Evolutionary conservation across 2,113 vertebrate species (phyloP).

Genomic region (Axis porcinus): DNA sequence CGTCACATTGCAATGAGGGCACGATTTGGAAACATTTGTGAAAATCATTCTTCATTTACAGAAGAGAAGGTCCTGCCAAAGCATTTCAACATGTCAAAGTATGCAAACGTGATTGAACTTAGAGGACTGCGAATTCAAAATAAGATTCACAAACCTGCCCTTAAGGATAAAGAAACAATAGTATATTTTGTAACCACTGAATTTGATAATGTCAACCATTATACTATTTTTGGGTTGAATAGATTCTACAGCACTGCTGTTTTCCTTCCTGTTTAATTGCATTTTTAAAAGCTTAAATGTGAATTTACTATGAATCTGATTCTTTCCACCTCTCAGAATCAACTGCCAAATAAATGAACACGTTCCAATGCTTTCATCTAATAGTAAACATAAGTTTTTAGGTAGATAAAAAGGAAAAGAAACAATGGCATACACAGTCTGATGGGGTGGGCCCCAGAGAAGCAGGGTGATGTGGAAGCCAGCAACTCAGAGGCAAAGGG

Average conservation of each 20-base stretch:
- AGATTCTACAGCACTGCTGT: background rate
- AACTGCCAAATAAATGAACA: background rate
- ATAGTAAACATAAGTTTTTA: background rate
- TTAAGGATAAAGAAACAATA: constrained; percentile 61
- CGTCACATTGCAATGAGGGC: background rate
- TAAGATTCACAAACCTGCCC: constrained; percentile 49
- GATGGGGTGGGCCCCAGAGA: background rate
- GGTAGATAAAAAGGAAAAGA: background rate
- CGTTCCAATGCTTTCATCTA: background rate
- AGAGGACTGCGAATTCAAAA: constrained; percentile 54
- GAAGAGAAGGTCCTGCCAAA: background rate
- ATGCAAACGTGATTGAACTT: background rate
- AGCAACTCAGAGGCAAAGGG: constrained; percentile 51
- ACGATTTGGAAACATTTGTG: background rate
- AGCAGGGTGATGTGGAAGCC: background rate
- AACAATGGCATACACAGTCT: constrained; percentile 25
- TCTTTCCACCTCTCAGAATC: background rate
- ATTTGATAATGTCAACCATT: background rate
- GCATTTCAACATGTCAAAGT: background rate
- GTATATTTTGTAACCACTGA: background rate
- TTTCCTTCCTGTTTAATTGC: background rate
- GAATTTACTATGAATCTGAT: background rate
- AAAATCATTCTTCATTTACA: background rate
- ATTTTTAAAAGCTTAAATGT: background rate
- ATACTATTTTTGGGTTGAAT: background rate